Evolutionary conservation across 1,140 invertebrate genomes (phyloP).

Genomic region (Drosophila elegans): DNA sequence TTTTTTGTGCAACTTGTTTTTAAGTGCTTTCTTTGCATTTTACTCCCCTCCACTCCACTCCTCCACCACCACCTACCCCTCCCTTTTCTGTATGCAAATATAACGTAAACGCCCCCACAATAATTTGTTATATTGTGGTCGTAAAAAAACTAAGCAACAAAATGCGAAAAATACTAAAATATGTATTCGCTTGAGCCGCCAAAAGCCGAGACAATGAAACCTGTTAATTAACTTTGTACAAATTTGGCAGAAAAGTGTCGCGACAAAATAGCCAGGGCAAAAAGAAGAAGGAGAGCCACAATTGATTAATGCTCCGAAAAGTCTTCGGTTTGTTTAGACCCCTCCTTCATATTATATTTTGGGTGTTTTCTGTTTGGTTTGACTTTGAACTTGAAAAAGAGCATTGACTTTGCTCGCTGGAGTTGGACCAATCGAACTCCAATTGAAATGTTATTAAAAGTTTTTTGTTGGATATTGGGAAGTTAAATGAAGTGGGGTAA

Average conservation of each 20-base stretch:
- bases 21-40: slow-evolving; percentile 46
- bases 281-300: slow-evolving; percentile 29
- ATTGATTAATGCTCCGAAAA: slow-evolving; percentile 70
- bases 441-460: slow-evolving; percentile 24
- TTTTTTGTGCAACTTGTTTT: slow-evolving; percentile 45
- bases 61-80: too few species aligned
- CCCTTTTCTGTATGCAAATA: slow-evolving; percentile 17
- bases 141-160: slow-evolving; percentile 46
- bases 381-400: slow-evolving; percentile 73
- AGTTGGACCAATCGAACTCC: slow-evolving; percentile 27
- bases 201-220: slow-evolving; percentile 64
- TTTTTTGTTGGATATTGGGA: background rate
- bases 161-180: slow-evolving; percentile 40
- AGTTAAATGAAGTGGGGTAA: background rate
- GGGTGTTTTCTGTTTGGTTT: slow-evolving; percentile 16
- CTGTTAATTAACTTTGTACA: slow-evolving; percentile 77
- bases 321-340: slow-evolving; percentile 33
- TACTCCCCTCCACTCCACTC: background rate
- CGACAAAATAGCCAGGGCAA: slow-evolving; percentile 42
- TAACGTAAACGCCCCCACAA: slow-evolving; percentile 70
- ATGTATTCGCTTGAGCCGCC: slow-evolving; percentile 17
- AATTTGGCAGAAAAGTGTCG: slow-evolving; percentile 73
- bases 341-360: slow-evolving; percentile 14
- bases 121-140: slow-evolving; percentile 36
- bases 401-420: slow-evolving; percentile 53